Conservation (phyloP, 2,888 invertebrate genomes). For the Dorcus parallelipipedus region DNA sequence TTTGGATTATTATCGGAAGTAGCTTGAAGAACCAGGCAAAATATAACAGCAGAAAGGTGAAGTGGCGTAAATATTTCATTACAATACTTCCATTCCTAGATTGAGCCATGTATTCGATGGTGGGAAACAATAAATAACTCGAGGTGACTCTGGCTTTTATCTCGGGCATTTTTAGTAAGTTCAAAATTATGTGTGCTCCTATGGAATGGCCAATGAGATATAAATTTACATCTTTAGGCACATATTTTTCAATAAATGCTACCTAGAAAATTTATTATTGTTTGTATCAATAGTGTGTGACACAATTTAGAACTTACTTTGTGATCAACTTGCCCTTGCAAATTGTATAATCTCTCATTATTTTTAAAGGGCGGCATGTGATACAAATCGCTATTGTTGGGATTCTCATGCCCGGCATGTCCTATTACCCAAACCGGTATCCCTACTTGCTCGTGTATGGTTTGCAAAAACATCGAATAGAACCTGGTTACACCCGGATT, state of each 20-base stretch:
- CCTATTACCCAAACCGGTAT: slow-evolving; percentile 77
- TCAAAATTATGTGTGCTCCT: slow-evolving; percentile 77
- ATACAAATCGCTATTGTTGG: slow-evolving; percentile 52
- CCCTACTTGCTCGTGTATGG: slow-evolving; percentile 49
- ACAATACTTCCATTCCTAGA: slow-evolving; percentile 72
- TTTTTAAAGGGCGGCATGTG: slow-evolving; percentile 51
- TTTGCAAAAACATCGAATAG: slow-evolving; percentile 70
- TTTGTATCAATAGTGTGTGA: no score
- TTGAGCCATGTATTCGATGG: slow-evolving; percentile 75
- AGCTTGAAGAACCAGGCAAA: slow-evolving; percentile 52
- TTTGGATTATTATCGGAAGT: slow-evolving; percentile 56
- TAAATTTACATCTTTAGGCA: slow-evolving; percentile 66
- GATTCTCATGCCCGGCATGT: slow-evolving; percentile 79
- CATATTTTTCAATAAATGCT: slow-evolving; percentile 66
- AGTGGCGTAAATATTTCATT: slow-evolving; percentile 59
- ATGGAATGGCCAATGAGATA: slow-evolving; percentile 87
- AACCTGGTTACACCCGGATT: slow-evolving; percentile 86
- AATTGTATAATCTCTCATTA: slow-evolving; percentile 63
- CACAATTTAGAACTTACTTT: slow-evolving; percentile 53
- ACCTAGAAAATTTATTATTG: slow-evolving; percentile 36
- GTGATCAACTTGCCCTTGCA: slow-evolving; percentile 76
- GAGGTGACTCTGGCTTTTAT: slow-evolving; percentile 56
- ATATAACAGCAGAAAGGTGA: slow-evolving; percentile 50
- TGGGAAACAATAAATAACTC: slow-evolving; percentile 78
- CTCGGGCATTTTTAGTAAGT: slow-evolving; percentile 60